A percentile compares a stretch with the other conserved stretches of the same genome.
These are phyloP conservation scores for Sternotherus odoratus DNA, from an alignment of 2,797 vertebrate species.

Conservation along the genomic window DNA sequence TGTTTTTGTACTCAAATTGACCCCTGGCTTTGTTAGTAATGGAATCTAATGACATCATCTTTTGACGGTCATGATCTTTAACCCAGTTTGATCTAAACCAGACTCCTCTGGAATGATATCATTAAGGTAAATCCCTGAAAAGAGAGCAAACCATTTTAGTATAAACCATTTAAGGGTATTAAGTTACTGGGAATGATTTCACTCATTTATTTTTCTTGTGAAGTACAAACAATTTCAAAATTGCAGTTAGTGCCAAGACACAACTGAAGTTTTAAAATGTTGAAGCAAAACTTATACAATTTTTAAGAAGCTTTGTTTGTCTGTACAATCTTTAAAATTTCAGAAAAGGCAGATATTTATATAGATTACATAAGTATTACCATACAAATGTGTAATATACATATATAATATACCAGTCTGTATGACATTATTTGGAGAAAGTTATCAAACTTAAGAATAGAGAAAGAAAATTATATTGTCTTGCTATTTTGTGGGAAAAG, in stretches of 20 bases:
- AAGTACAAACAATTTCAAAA: constrained; percentile 59
- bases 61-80: constrained; percentile 84
- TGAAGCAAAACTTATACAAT: neutral
- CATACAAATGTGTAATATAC: neutral
- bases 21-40: constrained; percentile 78
- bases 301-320: neutral
- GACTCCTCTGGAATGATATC: constrained; percentile 83
- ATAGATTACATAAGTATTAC: neutral
- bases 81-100: constrained; percentile 86
- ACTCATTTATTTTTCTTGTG: constrained; percentile 59
- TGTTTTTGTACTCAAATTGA: constrained; percentile 80
- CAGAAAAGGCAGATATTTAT: neutral
- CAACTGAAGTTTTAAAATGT: constrained; percentile 22
- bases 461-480: neutral
- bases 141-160: constrained; percentile 70
- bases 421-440: neutral
- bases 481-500: neutral
- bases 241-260: constrained; percentile 29
- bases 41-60: constrained; percentile 84
- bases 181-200: constrained; percentile 81
- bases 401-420: neutral
- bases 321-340: constrained; percentile 12
- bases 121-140: constrained; percentile 83
- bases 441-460: neutral
- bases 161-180: constrained; percentile 76